A percentile compares a stretch with the other conserved stretches of the same genome.
Evolutionary conservation across 2,113 vertebrate genomes (phyloP).

Genomic region (Diglossa brunneiventris): DNA sequence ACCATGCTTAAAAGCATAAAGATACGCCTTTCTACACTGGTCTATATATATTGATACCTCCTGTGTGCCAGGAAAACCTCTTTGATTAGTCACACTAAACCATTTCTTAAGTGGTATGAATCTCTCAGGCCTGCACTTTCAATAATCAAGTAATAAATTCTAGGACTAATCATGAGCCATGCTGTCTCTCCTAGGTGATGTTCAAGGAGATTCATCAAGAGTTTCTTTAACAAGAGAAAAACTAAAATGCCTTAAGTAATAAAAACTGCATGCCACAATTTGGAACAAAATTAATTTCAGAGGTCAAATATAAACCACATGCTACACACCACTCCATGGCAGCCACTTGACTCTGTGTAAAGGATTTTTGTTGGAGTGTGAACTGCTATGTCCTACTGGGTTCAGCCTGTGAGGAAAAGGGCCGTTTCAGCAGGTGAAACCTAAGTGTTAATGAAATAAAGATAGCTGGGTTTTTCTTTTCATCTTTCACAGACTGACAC

Average conservation of each 20-base stretch:
- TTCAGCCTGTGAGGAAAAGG: neutral
- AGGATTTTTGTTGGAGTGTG: neutral
- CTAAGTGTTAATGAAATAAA: neutral
- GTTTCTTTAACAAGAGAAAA: conserved; percentile 21
- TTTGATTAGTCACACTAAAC: conserved; percentile 74
- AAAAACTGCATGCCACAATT: neutral
- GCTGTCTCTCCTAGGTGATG: neutral
- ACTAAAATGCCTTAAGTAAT: neutral
- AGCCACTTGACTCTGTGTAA: neutral
- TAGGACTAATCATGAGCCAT: conserved; percentile 31
- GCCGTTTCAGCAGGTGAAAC: neutral
- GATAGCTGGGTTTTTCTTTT: neutral
- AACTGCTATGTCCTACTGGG: neutral
- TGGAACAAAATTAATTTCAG: neutral
- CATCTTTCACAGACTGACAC: neutral
- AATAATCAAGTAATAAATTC: conserved; percentile 74
- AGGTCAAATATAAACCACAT: neutral
- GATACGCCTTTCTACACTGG: conserved; percentile 33
- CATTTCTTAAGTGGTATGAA: conserved; percentile 60
- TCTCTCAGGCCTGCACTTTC: conserved; percentile 56
- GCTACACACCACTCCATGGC: neutral
- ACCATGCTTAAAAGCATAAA: conserved; percentile 68
- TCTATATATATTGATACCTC: conserved; percentile 66
- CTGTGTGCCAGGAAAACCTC: conserved; percentile 68
- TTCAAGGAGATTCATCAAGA: neutral